These are phyloP conservation scores for Nymphicus hollandicus DNA, from an alignment of 2,113 vertebrate genomes.

Conservation along the genomic window DNA sequence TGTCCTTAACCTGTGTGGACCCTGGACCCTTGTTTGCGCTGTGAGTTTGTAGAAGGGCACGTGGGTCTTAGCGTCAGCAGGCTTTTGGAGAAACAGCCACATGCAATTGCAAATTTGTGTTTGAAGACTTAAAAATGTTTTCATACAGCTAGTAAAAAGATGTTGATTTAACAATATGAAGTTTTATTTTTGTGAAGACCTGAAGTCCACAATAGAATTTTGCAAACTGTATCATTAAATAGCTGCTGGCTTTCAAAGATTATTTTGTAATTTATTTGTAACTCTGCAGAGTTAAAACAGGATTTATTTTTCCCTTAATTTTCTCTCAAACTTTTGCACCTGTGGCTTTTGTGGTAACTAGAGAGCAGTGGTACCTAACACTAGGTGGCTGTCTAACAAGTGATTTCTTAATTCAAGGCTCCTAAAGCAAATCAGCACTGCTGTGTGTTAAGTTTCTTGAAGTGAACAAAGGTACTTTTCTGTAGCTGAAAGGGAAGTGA, in stretches of 20 bases:
- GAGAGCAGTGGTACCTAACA: neutral
- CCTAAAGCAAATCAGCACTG: neutral
- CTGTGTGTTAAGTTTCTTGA: neutral
- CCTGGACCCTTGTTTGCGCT: slow-evolving; percentile 15
- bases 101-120: neutral
- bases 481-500: neutral
- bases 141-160: neutral
- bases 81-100: neutral
- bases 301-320: neutral
- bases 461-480: neutral
- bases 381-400: slow-evolving; percentile 55
- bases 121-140: neutral
- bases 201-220: neutral
- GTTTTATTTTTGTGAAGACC: neutral
- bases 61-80: neutral
- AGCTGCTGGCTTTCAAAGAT: neutral
- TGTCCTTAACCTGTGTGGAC: slow-evolving; percentile 42
- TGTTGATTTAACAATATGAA: neutral
- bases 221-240: neutral
- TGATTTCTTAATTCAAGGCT: neutral
- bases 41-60: neutral
- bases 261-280: neutral
- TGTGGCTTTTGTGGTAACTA: neutral
- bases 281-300: neutral
- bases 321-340: neutral